Evolutionary conservation across 2,113 vertebrate species (phyloP), one percentile per base, ranked within the genome.

Genomic region (Leptocoma aspasia): DNA sequence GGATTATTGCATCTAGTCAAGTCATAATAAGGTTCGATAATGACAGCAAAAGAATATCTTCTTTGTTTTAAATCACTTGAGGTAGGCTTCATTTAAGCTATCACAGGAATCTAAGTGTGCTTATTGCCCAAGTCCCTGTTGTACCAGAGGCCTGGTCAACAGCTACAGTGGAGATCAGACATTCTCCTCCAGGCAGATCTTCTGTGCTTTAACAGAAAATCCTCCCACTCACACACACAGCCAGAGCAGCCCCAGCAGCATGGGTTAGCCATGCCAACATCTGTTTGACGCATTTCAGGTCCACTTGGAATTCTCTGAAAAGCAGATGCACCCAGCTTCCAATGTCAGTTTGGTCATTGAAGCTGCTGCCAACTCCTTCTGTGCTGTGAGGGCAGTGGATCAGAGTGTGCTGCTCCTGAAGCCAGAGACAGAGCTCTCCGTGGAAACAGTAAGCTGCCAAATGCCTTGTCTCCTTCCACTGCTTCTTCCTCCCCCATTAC

Each of bases 311-410:
- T 99, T 99, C 96, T 97, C 98, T 4, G 89, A 96, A 13, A 66
- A 96, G 35, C 96, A 94, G 76, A 72, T 89, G 65, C 96, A 96
- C 33, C 98, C 99, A 35, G 98, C 97, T 33, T 97, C 96, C 54
- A 95, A 85, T 2, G 90, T 97, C 42, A 97, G 52, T 6, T 95
- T 99, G 35, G 94, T 71, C 15, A 90, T 99, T 31, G 90, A 97
- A 78, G 98, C 98, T 52, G 89, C 97, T 27, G 96, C 98, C 18
- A 97, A 97, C 35, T 99, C 98, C 20, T 66, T 98, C 57, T 99
- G 99, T 89, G 99, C 98, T 2, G 82, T 99, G n/a, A 96, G 97
- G 60, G 98, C 98, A 54, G 94, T 99, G 39, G 99, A 99, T 96
- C 96, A 98, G 96, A 99, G 98, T 0, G 39, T 99, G 44, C 94